These are phyloP conservation scores for Tetraodon nigroviridis DNA, from an alignment of 2,113 vertebrate species.

Conservation along the genomic window DNA sequence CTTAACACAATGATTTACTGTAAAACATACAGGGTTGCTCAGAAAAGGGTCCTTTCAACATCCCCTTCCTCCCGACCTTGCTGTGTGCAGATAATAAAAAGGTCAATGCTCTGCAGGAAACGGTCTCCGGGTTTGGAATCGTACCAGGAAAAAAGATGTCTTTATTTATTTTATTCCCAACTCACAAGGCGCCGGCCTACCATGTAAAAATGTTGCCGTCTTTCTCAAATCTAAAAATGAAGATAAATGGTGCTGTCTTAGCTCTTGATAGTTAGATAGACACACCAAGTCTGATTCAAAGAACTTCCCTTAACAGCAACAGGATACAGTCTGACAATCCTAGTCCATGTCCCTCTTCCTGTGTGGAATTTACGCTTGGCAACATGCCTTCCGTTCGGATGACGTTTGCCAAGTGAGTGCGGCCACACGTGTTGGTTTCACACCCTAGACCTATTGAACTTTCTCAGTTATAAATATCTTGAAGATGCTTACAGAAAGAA, in stretches of 20 bases:
- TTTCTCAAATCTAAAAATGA: conserved; percentile 3
- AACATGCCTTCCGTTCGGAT: neutral
- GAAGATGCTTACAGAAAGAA: neutral
- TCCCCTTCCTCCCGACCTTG: conserved; percentile 27
- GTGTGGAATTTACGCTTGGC: conserved; percentile 56
- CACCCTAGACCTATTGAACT: no score
- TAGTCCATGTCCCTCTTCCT: conserved; percentile 40
- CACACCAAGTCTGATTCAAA: neutral
- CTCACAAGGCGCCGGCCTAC: conserved; percentile 3
- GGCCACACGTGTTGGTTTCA: no score
- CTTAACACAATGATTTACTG: neutral
- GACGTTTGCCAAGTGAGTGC: neutral
- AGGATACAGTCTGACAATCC: conserved; percentile 47
- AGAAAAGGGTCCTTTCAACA: conserved; percentile 20
- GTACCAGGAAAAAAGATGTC: conserved; percentile 29
- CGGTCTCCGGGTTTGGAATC: conserved; percentile 1
- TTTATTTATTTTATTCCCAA: conserved; percentile 10
- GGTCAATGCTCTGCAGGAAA: conserved; percentile 57
- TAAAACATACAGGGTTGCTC: conserved; percentile 18
- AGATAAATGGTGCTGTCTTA: neutral
- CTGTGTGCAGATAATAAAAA: conserved; percentile 39
- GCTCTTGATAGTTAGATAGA: conserved; percentile 4
- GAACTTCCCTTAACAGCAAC: conserved; percentile 39
- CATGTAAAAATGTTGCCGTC: neutral
- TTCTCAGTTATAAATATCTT: no score